Evolutionary conservation across 2,888 invertebrate species (phyloP), one percentile per base, ranked within the genome.

Genomic region (Lithophane semibrunnea): DNA sequence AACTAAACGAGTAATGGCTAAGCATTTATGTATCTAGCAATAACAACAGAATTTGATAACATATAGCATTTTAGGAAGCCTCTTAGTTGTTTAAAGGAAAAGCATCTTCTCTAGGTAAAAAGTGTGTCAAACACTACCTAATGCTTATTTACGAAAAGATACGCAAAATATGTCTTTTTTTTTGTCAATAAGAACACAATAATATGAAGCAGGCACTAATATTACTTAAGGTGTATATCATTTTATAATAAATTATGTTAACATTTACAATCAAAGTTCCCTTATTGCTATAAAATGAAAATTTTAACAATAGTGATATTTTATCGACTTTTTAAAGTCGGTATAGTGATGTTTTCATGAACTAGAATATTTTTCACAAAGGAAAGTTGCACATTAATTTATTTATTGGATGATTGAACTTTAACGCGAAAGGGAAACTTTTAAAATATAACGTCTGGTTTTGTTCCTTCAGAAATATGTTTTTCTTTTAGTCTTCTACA

Each of bases 21-120:
- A 95, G 96, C 96, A 93, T 96, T 94, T 95, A 95, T 94, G 94
- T 95, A 95, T 94, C 94, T 96, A 96, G 92, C 93, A 94, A 96
- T 96, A 96, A 96, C 96, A 96, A 96, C 96, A 95, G 94, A 96
- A 96, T 91, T 94, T 94, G 93, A 95, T 94, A 96, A 95, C 94
- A 92, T 93, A 94, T 95, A 95, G 93, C 94, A 93, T 94, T 93
- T 93, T 94, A 95, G 94, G 94, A 96, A 96, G 96, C 96, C 96
- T 96, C 96, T 94, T 92, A 93, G 92, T 92, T 93, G 93, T 94
- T 83, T 91, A 92, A 90, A 92, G 91, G 89, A 92, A 92, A 93
- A 94, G 94, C 93, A 90, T 92, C 90, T 56, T 77, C 64, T 61
- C 78, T 82, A 88, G 84, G 86, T 84, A 83, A 64, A 58, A 72